Percentiles rank a stretch among this genome's conserved stretches.
Conservation (phyloP, 1,140 invertebrate genomes). For the Olivierus martensii region DNA sequence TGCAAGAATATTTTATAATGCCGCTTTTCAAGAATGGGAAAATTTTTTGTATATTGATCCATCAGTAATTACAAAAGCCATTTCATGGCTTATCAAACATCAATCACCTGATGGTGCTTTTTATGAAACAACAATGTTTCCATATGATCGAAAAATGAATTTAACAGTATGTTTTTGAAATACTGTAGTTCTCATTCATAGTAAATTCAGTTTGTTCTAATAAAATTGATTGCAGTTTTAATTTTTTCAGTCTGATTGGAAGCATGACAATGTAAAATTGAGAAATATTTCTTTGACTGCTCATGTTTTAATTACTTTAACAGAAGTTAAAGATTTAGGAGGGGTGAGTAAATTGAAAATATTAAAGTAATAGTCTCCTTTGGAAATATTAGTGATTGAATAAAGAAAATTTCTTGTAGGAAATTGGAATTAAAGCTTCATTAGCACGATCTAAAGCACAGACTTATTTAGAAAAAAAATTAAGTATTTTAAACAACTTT, state of each 20-base stretch:
- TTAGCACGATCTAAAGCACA: slow-evolving; percentile 49
- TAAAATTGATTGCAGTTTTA: not conserved
- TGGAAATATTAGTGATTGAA: too few species aligned
- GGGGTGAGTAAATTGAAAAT: slow-evolving; percentile 14
- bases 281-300: slow-evolving; percentile 77
- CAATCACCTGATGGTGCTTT: slow-evolving; percentile 66
- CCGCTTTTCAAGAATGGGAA: slow-evolving; percentile 77
- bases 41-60: slow-evolving; percentile 83
- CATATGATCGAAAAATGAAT: slow-evolving; percentile 71
- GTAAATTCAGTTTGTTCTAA: too few species aligned
- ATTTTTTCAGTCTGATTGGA: slow-evolving; percentile 20
- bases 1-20: slow-evolving; percentile 68
- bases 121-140: slow-evolving; percentile 59
- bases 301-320: slow-evolving; percentile 69
- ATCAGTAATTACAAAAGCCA: slow-evolving; percentile 55
- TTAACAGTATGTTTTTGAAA: slow-evolving; percentile 39
- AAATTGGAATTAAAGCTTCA: slow-evolving; percentile 53
- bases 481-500: slow-evolving; percentile 50
- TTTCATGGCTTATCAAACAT: slow-evolving; percentile 62
- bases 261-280: slow-evolving; percentile 38
- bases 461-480: slow-evolving; percentile 67
- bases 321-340: slow-evolving; percentile 31
- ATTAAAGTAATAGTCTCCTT: too few species aligned
- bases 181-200: not conserved
- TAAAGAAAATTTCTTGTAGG: slow-evolving; percentile 31